Base-by-base conservation (phyloP, 2,888 invertebrate species). In the Lumbricus terrestris region DNA sequence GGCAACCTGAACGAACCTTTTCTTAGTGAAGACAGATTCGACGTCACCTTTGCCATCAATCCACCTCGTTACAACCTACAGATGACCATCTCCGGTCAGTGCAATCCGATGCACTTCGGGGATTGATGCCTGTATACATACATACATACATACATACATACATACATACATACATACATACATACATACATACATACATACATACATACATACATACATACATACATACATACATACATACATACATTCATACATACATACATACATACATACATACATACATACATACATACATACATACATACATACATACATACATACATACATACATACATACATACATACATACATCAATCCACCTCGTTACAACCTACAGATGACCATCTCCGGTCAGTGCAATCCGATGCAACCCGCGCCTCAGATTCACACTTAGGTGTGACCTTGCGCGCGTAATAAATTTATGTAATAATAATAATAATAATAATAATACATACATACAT, bases 1-100 rank as follows among this genome's bases (percentile, higher is more conserved):
- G 91, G 92, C 29, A 92, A 91, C 90, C 88, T 92, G 35, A 92
- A 91, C 88, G 88, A 90, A 82, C 92, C 92, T 20, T 92, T 92
- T 54, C 29, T 88, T 15, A 33, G 82, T 29, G 89, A 91, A 11
- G 85, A 91, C 38, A 69, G 92, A 15, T 91, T 91, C 90, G 83
- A 90, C 37, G 91, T 91, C 54, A 90, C 82, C 38, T 91, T 91
- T 90, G 89, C 88, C 13, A n/a, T 69, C n/a, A 83, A 54, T 47
- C 90, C 42, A 34, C 91, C 91, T 16, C 47, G 90, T 69, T 91
- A 89, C 47, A 88, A 38, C 38, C 85, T 90, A 16, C 69, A 90
- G 85, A 16, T 90, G 37, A 34, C 37, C 83, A 90, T 90, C 33
- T 37, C 37, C 37, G 85, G 90, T 90, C 35, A 85, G 83, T 69